phyloP scores from a whole-genome alignment of 2,797 vertebrate genomes.

The Thalassophryne amazonica region DNA sequence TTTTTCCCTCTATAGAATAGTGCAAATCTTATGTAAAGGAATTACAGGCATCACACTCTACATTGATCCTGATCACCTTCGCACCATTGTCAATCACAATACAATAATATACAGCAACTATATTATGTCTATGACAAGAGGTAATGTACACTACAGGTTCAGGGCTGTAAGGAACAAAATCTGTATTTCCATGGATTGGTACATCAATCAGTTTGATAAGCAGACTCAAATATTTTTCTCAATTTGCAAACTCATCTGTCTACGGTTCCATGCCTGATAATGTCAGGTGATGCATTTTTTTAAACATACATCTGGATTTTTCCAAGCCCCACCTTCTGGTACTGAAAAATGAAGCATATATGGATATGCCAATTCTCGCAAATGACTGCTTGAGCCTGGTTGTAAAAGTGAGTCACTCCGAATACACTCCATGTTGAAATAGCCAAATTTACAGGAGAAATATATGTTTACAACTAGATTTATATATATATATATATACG shows the following conservation, averaged over 20 bases:
- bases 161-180: constrained; percentile 14
- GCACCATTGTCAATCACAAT: constrained; percentile 36
- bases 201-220: constrained; percentile 2
- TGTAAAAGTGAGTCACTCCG: too few species aligned
- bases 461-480: too few species aligned
- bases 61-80: constrained; percentile 14
- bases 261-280: neutral
- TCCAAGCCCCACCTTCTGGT: too few species aligned
- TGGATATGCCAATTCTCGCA: too few species aligned
- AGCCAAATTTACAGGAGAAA: too few species aligned
- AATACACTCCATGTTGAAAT: too few species aligned
- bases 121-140: constrained; percentile 2
- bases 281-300: neutral
- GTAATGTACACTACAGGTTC: neutral
- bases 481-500: too few species aligned
- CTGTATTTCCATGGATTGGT: constrained; percentile 2
- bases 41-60: constrained; percentile 47
- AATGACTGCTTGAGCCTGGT: too few species aligned
- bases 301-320: too few species aligned
- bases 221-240: constrained; percentile 12
- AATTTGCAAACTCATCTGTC: constrained; percentile 13
- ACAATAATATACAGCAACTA: constrained; percentile 2
- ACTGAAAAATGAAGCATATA: too few species aligned
- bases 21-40: constrained; percentile 64
- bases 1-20: constrained; percentile 61